Percentiles rank a stretch among this genome's conserved stretches.
Evolutionary conservation across 2,113 vertebrate genomes (phyloP).

Genomic region (Eupsittula cactorum): DNA sequence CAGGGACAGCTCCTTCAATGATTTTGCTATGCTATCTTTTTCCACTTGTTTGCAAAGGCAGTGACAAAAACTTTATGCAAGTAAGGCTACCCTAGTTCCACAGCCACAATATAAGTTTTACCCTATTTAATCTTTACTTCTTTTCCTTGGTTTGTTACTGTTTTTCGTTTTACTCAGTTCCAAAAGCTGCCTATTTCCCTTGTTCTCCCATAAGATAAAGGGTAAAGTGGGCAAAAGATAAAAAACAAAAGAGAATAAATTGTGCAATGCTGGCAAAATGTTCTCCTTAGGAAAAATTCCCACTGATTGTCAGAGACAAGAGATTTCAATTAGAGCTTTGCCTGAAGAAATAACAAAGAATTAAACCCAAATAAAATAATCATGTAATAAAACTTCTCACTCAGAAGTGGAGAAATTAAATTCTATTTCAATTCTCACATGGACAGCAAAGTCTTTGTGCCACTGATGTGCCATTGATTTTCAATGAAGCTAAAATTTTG

Average conservation of each 20-base stretch:
- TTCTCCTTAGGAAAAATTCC: slow-evolving; percentile 33
- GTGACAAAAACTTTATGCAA: not conserved
- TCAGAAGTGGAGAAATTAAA: slow-evolving; percentile 6
- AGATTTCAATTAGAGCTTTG: slow-evolving; percentile 21
- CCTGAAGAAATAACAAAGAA: slow-evolving; percentile 42
- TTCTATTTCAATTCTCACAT: not conserved
- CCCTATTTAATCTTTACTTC: not conserved
- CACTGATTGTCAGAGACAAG: slow-evolving; percentile 37
- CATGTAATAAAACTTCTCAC: not conserved
- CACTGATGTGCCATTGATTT: not conserved
- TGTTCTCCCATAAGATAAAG: not conserved
- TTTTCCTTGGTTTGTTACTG: not conserved
- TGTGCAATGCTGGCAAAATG: not conserved
- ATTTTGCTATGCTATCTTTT: not conserved
- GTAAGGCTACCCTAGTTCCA: not conserved
- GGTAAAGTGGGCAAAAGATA: slow-evolving; percentile 2
- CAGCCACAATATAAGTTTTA: not conserved
- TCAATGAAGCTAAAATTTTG: not conserved
- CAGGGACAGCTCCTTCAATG: not conserved
- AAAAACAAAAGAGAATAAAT: not conserved
- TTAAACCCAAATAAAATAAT: slow-evolving; percentile 44
- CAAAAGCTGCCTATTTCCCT: not conserved
- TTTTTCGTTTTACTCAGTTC: not conserved
- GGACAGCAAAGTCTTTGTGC: not conserved
- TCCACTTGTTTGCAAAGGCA: not conserved